Percentiles rank a stretch among this genome's conserved stretches.
phyloP scores from a whole-genome alignment of 2,797 vertebrate genomes.

The Galagoides demidoff region DNA sequence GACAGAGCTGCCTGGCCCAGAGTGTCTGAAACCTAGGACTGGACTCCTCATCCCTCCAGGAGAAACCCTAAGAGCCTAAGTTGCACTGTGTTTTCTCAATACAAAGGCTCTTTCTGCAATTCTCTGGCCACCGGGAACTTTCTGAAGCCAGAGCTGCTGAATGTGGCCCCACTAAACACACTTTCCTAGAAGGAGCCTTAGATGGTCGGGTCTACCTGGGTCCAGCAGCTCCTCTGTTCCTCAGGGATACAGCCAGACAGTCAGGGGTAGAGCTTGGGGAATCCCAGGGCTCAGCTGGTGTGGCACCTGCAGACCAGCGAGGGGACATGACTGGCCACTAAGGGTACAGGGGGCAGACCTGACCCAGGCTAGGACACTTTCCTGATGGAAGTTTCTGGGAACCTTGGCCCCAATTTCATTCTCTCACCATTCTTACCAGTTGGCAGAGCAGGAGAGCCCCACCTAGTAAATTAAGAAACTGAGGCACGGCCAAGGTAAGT shows the following conservation, averaged over 20 bases:
- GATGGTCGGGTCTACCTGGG: rapidly evolving
- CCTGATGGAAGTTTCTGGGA: neutral
- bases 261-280: neutral
- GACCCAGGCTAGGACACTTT: rapidly evolving
- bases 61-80: neutral
- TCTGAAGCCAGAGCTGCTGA: neutral
- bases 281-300: neutral
- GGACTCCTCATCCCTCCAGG: neutral
- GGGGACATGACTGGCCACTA: rapidly evolving
- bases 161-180: rapidly evolving
- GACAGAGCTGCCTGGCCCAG: neutral
- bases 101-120: no score
- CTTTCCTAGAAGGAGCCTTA: neutral
- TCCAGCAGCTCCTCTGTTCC: neutral
- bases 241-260: neutral
- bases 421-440: neutral
- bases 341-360: neutral
- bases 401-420: neutral
- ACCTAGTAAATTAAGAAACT: neutral
- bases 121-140: rapidly evolving
- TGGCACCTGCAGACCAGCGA: rapidly evolving
- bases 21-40: neutral
- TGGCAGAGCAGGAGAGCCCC: neutral
- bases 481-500: neutral
- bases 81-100: neutral